These are phyloP conservation scores for Elymnias hypermnestra DNA, from an alignment of 1,140 invertebrate species.

Conservation along the genomic window DNA sequence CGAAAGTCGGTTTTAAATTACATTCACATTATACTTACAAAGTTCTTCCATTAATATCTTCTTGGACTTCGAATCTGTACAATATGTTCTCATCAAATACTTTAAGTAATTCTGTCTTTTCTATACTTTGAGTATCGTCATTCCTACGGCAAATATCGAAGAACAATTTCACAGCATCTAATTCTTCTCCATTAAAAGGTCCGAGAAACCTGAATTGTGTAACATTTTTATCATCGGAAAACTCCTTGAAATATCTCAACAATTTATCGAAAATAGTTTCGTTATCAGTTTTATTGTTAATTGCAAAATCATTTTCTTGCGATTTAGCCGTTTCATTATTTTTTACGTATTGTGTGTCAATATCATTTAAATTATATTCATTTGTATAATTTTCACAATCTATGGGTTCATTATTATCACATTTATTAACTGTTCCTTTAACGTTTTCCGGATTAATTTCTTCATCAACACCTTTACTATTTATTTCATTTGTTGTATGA, in stretches of 20 bases:
- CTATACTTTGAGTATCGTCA: neutral
- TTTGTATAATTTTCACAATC: no score
- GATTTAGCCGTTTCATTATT: no score
- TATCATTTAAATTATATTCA: no score
- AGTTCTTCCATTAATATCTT: constrained; percentile 23
- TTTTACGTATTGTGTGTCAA: no score
- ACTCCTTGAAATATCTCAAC: constrained; percentile 29
- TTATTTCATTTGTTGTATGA: no score
- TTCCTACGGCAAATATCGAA: constrained; percentile 14
- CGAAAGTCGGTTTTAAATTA: no score
- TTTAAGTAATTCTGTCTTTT: constrained; percentile 2
- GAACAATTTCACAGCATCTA: constrained; percentile 19
- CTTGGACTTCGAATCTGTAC: constrained; percentile 9
- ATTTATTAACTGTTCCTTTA: no score
- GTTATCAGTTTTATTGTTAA: neutral
- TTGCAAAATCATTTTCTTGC: neutral
- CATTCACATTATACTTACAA: constrained; percentile 26
- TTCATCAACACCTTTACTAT: no score
- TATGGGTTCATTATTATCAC: no score
- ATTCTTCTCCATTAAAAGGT: constrained; percentile 14
- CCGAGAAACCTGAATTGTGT: constrained; percentile 32
- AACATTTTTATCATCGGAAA: constrained; percentile 10
- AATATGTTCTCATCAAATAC: constrained; percentile 10
- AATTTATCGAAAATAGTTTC: constrained; percentile 9
- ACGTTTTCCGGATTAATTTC: no score